phyloP scores from a whole-genome alignment of 2,888 invertebrate genomes.

The Ptychoptera albimana region DNA sequence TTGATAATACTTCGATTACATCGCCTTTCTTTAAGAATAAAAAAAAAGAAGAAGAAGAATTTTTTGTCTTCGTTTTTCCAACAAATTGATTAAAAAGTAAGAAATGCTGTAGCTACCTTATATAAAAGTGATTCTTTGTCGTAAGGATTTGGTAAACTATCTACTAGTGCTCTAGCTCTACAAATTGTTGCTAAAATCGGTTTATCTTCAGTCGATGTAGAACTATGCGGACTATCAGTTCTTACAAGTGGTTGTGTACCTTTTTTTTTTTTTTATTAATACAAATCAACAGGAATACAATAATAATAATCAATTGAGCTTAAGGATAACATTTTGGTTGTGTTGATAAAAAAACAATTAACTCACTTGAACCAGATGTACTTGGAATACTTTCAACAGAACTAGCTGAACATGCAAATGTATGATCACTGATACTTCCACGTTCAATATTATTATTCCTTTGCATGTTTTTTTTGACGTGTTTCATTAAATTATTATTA shows the following conservation, averaged over 20 bases:
- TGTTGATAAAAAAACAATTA: background rate
- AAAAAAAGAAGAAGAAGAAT: no score
- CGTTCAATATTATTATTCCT: background rate
- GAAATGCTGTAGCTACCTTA: conserved; percentile 54
- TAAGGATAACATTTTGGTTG: background rate
- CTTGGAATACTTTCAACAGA: conserved; percentile 67
- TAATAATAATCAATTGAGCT: conserved; percentile 21
- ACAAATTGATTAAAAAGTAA: no score
- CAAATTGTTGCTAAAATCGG: conserved; percentile 45
- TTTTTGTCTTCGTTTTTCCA: no score
- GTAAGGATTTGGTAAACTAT: conserved; percentile 66
- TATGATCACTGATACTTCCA: conserved; percentile 32
- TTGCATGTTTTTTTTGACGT: no score
- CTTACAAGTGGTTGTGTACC: conserved; percentile 63
- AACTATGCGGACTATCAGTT: conserved; percentile 65
- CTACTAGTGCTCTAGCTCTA: conserved; percentile 60
- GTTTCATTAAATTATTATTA: background rate
- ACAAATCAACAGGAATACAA: no score
- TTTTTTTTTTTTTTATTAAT: conserved; percentile 21
- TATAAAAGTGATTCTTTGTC: conserved; percentile 71
- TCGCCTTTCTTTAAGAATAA: conserved; percentile 65
- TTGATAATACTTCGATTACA: conserved; percentile 80
- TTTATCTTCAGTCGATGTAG: conserved; percentile 64
- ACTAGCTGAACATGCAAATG: conserved; percentile 59
- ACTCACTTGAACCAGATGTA: conserved; percentile 63